These are phyloP conservation scores for Malurus alboscapulatus DNA, from an alignment of 2,113 vertebrate species.

Conservation along the genomic window DNA sequence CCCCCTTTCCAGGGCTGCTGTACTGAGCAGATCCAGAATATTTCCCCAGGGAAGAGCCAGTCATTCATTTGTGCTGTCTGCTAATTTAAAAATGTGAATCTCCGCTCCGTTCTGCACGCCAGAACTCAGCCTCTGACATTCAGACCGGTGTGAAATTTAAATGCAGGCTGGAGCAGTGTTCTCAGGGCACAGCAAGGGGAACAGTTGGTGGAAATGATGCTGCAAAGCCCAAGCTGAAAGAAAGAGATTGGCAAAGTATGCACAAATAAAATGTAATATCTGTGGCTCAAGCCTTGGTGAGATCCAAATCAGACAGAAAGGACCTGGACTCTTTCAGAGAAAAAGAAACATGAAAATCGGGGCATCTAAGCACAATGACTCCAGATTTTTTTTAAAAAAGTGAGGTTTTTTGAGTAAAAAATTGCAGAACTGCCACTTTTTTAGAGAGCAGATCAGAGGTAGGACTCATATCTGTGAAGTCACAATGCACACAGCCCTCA, in stretches of 20 bases:
- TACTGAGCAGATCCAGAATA: conserved; percentile 7
- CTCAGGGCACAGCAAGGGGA: background rate
- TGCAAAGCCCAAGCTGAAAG: background rate
- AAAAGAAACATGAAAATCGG: background rate
- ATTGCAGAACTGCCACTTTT: background rate
- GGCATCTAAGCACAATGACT: background rate
- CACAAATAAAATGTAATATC: background rate
- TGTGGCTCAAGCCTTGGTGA: background rate
- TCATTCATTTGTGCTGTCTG: conserved; percentile 17
- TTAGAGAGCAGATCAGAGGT: background rate
- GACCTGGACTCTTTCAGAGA: background rate
- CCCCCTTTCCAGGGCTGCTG: background rate
- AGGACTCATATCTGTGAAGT: background rate
- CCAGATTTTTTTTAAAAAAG: background rate
- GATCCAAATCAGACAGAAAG: background rate
- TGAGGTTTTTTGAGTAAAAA: background rate
- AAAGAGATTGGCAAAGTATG: background rate
- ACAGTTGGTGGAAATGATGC: background rate
- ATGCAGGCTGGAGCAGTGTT: background rate
- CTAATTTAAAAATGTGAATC: conserved; percentile 29
- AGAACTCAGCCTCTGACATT: background rate
- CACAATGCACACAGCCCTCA: background rate
- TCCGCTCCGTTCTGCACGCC: background rate
- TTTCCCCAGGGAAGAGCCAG: conserved; percentile 35
- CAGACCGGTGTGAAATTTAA: conserved; percentile 1